A percentile compares a stretch with the other conserved stretches of the same genome.
These are phyloP conservation scores for Gorilla gorilla DNA, from an alignment of 2,113 vertebrate species.

Conservation along the genomic window DNA sequence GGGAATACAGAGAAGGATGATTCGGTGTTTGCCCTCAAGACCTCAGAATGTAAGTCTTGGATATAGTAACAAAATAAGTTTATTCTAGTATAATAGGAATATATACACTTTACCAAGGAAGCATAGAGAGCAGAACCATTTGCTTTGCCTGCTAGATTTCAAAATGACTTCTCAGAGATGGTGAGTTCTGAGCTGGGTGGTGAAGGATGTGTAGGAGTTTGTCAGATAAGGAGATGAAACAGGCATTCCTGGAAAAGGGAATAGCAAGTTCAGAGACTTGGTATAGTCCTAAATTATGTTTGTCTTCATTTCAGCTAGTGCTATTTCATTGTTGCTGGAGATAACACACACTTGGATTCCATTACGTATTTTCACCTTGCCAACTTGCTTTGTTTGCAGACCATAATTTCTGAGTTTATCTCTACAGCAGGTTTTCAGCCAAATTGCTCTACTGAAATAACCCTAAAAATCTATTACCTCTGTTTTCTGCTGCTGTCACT, in stretches of 20 bases:
- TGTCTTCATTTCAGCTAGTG: neutral
- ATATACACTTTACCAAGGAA: neutral
- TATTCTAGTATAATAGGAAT: neutral
- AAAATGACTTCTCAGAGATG: neutral
- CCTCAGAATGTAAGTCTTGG: neutral
- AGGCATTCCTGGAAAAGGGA: neutral
- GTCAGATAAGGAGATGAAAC: neutral
- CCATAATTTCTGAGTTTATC: slow-evolving; percentile 47
- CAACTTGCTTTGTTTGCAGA: slow-evolving; percentile 44
- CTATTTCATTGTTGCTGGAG: neutral
- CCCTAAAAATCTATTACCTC: neutral
- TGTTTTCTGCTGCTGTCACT: neutral
- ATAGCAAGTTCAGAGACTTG: neutral
- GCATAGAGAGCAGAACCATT: neutral
- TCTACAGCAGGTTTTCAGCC: neutral
- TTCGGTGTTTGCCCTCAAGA: neutral
- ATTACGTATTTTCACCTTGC: neutral
- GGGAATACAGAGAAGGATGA: neutral
- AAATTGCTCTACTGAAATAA: slow-evolving; percentile 44
- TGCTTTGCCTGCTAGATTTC: neutral
- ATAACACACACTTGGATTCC: neutral
- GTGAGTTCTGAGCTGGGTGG: neutral
- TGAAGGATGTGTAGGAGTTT: neutral
- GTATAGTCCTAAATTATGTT: neutral
- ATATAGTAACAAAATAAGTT: neutral